Percentiles rank a stretch among this genome's conserved stretches.
Conservation (phyloP, 1,140 invertebrate species). For the Trypoxylus dichotomus region DNA sequence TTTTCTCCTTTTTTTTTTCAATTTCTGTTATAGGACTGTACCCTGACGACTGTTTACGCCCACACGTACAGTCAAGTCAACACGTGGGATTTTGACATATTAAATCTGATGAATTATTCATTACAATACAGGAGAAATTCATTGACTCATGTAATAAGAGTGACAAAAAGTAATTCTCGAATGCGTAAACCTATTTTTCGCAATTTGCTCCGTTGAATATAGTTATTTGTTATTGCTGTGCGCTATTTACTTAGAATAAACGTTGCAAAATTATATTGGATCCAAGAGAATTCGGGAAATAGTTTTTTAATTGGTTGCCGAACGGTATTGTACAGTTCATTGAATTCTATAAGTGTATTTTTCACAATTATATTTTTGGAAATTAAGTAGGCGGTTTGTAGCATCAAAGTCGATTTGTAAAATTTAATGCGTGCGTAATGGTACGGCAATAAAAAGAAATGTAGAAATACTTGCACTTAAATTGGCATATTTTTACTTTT, state of each 20-base stretch:
- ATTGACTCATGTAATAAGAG: conserved; percentile 31
- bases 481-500: background rate
- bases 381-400: conserved; percentile 16
- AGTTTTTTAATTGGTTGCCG: background rate
- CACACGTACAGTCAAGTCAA: conserved; percentile 37
- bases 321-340: background rate
- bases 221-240: background rate
- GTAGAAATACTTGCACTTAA: conserved; percentile 17
- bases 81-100: conserved; percentile 35
- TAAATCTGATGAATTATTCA: conserved; percentile 30
- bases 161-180: conserved; percentile 26
- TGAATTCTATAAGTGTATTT: conserved; percentile 13
- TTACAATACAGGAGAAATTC: conserved; percentile 23
- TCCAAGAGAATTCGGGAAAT: background rate
- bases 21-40: conserved; percentile 30
- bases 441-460: conserved; percentile 8
- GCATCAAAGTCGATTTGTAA: conserved; percentile 2
- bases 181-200: background rate
- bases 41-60: conserved; percentile 33
- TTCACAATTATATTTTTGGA: background rate
- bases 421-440: conserved; percentile 4
- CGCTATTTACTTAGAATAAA: no score
- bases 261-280: no score
- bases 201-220: no score
- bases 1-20: conserved; percentile 17